phyloP scores from a whole-genome alignment of 2,888 invertebrate species.

The Caenorhabditis drosophilae region DNA sequence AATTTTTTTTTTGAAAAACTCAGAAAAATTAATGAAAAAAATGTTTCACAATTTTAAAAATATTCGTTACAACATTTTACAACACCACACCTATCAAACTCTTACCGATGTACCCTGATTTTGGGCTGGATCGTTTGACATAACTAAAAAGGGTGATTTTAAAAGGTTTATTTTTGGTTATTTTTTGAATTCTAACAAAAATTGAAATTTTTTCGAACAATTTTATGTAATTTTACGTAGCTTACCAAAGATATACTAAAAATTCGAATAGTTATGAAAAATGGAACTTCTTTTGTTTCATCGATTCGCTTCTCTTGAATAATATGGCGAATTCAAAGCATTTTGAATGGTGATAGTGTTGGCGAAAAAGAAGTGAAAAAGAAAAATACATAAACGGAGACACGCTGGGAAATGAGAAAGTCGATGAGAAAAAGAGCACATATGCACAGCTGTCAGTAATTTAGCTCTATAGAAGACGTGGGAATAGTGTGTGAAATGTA shows the following conservation, averaged over 20 bases:
- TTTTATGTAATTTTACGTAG: background rate
- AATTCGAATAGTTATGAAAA: background rate
- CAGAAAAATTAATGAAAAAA: background rate
- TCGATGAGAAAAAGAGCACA: constrained; percentile 1
- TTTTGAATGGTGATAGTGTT: too few species aligned
- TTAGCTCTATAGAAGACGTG: background rate
- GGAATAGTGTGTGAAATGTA: too few species aligned
- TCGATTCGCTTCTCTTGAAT: too few species aligned
- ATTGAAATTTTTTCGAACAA: background rate
- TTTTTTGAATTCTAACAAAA: too few species aligned
- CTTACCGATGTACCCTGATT: too few species aligned
- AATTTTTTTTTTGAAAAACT: constrained; percentile 3
- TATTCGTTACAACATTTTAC: background rate
- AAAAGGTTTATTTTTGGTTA: too few species aligned
- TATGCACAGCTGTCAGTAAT: constrained; percentile 3
- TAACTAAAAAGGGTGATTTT: constrained; percentile 16
- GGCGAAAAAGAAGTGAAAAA: too few species aligned
- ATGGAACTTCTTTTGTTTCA: background rate
- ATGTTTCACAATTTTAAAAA: constrained; percentile 1
- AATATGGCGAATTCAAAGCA: too few species aligned
- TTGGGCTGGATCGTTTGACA: constrained; percentile 8
- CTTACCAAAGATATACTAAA: background rate
- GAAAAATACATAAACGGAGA: too few species aligned
- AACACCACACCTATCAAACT: background rate
- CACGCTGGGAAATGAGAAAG: too few species aligned